These are phyloP conservation scores for Sapajus apella DNA, from an alignment of 2,113 vertebrate species.

Conservation along the genomic window DNA sequence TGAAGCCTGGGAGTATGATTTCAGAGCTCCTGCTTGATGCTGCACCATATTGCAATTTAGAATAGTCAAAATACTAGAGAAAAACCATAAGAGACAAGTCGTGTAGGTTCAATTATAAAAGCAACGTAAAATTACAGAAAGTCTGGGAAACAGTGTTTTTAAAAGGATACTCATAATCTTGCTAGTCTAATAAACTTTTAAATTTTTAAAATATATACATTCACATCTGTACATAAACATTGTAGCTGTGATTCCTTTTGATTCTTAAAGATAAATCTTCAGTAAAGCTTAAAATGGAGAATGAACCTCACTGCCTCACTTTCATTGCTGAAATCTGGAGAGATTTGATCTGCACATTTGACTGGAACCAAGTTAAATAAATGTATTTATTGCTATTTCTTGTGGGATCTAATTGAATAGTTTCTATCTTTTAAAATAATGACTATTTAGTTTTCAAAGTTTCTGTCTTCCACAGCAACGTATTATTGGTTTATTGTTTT, in stretches of 20 bases:
- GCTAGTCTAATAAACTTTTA: neutral
- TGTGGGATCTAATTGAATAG: neutral
- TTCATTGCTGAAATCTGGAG: neutral
- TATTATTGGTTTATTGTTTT: constrained; percentile 47
- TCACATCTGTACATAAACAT: neutral
- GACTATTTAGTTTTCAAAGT: constrained; percentile 33
- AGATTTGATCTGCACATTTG: neutral
- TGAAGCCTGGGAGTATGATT: neutral
- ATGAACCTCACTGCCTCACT: neutral
- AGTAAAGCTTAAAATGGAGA: neutral
- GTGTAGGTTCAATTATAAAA: neutral
- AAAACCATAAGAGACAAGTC: neutral
- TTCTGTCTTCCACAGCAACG: neutral
- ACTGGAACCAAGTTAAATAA: constrained; percentile 38
- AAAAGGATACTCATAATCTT: neutral
- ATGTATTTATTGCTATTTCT: neutral
- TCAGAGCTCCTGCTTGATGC: neutral
- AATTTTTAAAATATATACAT: neutral
- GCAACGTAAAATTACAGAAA: neutral
- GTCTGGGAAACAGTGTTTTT: neutral
- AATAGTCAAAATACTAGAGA: neutral
- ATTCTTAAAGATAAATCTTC: constrained; percentile 22
- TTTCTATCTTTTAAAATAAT: constrained; percentile 45
- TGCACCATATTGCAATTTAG: neutral
- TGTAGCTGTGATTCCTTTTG: constrained; percentile 18